Evolutionary conservation across 2,113 vertebrate species (phyloP), one percentile per base, ranked within the genome.

Genomic region (Geococcyx californianus): DNA sequence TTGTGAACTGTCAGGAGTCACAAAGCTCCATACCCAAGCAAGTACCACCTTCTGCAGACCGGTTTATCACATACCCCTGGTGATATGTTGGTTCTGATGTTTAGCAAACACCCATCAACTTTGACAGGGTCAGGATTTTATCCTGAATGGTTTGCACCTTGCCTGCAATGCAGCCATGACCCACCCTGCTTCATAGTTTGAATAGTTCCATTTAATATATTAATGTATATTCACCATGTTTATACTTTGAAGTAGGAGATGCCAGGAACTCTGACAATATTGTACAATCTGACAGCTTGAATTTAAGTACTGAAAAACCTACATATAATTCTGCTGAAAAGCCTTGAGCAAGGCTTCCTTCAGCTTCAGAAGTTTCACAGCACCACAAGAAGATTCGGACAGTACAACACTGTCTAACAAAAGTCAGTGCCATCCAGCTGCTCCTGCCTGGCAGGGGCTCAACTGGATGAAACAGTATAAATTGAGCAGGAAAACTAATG

Each of bases 401-500:
- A 79, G 40, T 40, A 25, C 42, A 79, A 15, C 52, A 10, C 14
- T 8, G 42, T 60, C 68, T 72, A 70, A 75, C 69, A 62, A 51
- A 76, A 84, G 73, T 34, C 92, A 69, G 36, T 38, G 49, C 40
- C 86, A 84, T 23, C 64, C 83, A 75, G 34, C 69, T 92, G 76
- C 82, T 87, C 69, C 70, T 51, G 73, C 80, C 73, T 93, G 58
- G 76, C 66, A 87, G 62, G 29, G 58, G 31, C 62, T 93, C 78
- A 74, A 19, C 42, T 6, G 2, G 23, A 86, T 52, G 81, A 92
- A 94, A 75, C 49, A 31, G 45, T 33, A 64, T 55, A 75, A 92
- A 93, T 55, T 59, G 75, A 90, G 87, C 55, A 88, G 82, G 68
- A 93, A 90, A 94, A 75, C 62, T 42, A 51, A 74, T 60, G 70